Conservation (phyloP, 2,888 invertebrate species). For the Morinoia aosen region DNA sequence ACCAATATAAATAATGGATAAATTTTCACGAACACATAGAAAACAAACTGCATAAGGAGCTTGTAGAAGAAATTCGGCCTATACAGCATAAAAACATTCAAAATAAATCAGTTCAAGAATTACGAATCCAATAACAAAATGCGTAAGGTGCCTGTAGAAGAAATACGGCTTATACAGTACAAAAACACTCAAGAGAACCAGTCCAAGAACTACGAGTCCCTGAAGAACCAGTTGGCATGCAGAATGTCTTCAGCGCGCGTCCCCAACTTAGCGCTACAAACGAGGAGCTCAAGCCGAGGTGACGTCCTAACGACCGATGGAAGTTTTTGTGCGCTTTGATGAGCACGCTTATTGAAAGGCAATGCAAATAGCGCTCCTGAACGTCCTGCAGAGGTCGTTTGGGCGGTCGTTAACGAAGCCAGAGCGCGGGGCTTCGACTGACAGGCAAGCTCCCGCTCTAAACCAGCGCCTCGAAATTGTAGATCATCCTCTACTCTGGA, state of each 20-base stretch:
- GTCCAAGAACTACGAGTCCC: not conserved
- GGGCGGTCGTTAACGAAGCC: not conserved
- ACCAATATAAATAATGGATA: not conserved
- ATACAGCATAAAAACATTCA: not conserved
- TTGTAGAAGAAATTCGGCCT: not conserved
- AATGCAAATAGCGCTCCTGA: conserved; percentile 30
- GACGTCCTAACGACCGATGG: conserved; percentile 10
- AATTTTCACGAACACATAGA: not conserved
- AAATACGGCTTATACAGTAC: too few species aligned
- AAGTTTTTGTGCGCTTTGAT: not conserved
- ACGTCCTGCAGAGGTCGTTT: not conserved
- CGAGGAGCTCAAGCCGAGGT: not conserved
- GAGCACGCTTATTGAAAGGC: conserved; percentile 24
- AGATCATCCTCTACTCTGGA: not conserved
- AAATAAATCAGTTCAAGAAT: not conserved
- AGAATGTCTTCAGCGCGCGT: not conserved
- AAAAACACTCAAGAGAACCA: not conserved
- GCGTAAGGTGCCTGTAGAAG: too few species aligned
- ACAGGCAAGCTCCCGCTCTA: not conserved
- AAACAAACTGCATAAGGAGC: not conserved
- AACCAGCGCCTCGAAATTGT: not conserved
- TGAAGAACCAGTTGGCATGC: not conserved
- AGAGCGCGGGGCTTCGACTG: not conserved
- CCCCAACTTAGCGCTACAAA: not conserved
- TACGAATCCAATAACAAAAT: too few species aligned